Evolutionary conservation across 2,797 vertebrate genomes (phyloP).

Genomic region (Gymnoscopelus braueri): DNA sequence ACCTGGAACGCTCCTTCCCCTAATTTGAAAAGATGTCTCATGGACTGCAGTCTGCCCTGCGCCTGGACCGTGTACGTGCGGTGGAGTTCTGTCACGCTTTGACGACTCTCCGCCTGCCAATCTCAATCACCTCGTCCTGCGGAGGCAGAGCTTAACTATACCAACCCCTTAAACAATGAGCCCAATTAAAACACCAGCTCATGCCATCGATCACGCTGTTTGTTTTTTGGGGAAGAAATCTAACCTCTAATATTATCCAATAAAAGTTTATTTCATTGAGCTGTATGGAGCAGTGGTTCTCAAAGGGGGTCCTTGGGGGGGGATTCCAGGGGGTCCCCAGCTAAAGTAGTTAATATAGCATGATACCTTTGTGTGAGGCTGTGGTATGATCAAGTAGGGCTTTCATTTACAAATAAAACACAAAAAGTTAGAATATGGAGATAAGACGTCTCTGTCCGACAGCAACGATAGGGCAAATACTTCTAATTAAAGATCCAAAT

Average conservation of each 20-base stretch:
- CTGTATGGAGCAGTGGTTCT: no score
- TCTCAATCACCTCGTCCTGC: conserved; percentile 62
- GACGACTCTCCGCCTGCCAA: conserved; percentile 54
- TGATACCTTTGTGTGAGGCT: no score
- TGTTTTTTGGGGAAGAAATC: conserved; percentile 45
- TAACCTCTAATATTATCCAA: conserved; percentile 36
- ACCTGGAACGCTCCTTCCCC: conserved; percentile 43
- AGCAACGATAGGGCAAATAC: no score
- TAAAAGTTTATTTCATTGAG: no score
- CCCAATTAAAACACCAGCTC: conserved; percentile 46
- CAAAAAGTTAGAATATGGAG: no score
- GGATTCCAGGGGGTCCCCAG: no score
- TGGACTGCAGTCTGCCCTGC: conserved; percentile 57
- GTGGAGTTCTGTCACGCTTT: conserved; percentile 64
- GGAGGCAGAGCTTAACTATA: conserved; percentile 60
- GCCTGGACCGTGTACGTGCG: conserved; percentile 57
- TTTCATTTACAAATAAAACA: no score
- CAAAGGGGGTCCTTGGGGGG: no score
- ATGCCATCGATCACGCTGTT: conserved; percentile 32
- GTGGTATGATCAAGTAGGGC: no score
- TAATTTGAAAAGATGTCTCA: conserved; percentile 73
- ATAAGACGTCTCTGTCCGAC: no score
- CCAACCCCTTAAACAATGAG: conserved; percentile 56
- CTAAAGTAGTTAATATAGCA: no score
- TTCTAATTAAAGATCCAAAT: background rate